phyloP scores from a whole-genome alignment of 2,888 invertebrate species.

The Phaonia tiefii region DNA sequence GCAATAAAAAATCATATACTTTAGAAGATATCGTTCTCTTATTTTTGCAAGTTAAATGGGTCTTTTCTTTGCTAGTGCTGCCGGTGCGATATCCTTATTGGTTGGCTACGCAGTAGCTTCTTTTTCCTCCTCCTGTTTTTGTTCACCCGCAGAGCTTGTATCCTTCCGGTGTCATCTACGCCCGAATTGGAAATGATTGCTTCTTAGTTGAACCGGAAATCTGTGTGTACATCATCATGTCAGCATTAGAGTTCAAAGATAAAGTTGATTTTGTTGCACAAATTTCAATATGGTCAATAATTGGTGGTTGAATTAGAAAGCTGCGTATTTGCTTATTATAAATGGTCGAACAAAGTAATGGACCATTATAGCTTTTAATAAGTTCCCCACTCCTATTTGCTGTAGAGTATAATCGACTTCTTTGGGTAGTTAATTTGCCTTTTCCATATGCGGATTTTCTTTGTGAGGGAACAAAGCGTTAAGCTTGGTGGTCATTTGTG shows the following conservation, averaged over 20 bases:
- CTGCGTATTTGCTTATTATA: too few species aligned
- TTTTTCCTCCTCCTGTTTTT: slow-evolving; percentile 11
- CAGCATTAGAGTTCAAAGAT: background rate
- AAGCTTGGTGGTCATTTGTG: too few species aligned
- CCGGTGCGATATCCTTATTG: slow-evolving; percentile 4
- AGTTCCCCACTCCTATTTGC: too few species aligned
- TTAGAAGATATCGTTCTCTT: too few species aligned
- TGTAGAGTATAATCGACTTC: too few species aligned
- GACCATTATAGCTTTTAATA: too few species aligned
- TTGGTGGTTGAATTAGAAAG: too few species aligned
- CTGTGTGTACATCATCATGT: background rate
- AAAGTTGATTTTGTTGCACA: background rate
- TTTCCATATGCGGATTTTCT: too few species aligned
- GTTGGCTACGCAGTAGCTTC: slow-evolving; percentile 14
- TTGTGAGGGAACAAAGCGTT: too few species aligned
- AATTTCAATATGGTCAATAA: background rate
- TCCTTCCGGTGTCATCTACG: slow-evolving; percentile 33
- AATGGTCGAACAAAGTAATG: too few species aligned
- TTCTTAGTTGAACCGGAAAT: slow-evolving; percentile 6
- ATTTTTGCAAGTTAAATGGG: background rate
- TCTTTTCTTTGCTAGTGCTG: background rate
- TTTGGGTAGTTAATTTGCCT: too few species aligned
- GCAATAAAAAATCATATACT: background rate
- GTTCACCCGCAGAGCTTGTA: background rate
- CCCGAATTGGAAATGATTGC: background rate